Evolutionary conservation across 2,113 vertebrate species (phyloP).

Genomic region (Pontoporia blainvillei): DNA sequence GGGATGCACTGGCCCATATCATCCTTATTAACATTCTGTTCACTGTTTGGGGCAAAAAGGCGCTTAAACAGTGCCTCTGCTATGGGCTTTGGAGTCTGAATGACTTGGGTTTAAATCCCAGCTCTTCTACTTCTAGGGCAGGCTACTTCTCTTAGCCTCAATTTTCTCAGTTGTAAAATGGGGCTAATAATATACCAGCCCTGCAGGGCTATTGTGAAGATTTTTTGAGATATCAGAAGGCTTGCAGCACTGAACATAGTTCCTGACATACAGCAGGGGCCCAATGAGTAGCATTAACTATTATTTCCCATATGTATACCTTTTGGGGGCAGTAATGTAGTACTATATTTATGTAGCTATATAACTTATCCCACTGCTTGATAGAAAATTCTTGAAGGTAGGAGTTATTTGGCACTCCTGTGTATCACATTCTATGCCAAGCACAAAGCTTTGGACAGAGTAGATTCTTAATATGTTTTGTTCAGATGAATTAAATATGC

Average conservation of each 20-base stretch:
- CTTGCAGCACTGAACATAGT: neutral
- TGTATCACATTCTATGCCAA: neutral
- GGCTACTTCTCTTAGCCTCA: neutral
- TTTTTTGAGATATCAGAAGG: neutral
- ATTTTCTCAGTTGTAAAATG: neutral
- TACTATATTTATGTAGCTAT: neutral
- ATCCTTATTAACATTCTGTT: neutral
- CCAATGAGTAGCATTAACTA: neutral
- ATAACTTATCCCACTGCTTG: neutral
- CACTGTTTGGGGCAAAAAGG: neutral
- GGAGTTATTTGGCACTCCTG: neutral
- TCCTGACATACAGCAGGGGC: neutral
- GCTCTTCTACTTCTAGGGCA: neutral
- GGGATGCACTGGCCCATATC: neutral
- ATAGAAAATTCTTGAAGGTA: neutral
- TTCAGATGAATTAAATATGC: constrained; percentile 21
- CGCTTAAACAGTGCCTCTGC: neutral
- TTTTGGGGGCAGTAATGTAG: neutral
- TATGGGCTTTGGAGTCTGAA: neutral
- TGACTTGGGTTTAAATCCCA: neutral
- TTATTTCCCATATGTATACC: neutral
- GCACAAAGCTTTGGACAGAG: neutral
- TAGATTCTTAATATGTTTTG: neutral
- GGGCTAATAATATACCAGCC: neutral
- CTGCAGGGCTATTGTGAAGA: neutral